These are phyloP conservation scores for Eristalinus sepulchralis DNA, from an alignment of 2,888 invertebrate genomes.

Conservation along the genomic window DNA sequence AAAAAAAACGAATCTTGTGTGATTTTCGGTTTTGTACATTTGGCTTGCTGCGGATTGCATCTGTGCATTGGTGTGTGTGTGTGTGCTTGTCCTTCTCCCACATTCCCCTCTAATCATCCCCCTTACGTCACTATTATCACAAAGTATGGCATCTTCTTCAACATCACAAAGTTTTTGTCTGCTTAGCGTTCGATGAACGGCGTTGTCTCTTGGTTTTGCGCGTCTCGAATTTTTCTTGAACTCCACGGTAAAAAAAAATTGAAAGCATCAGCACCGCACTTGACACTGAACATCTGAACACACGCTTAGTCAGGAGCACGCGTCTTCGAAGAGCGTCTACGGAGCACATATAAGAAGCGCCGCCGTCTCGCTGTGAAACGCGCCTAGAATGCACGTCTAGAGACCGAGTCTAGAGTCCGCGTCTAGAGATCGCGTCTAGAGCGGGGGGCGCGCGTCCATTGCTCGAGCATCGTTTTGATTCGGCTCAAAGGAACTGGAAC, in stretches of 20 bases:
- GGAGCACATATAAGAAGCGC: too few species aligned
- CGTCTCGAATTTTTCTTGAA: constrained; percentile 50
- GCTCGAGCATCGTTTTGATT: neutral
- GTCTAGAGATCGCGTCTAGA: neutral
- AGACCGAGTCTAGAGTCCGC: neutral
- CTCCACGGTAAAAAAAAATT: constrained; percentile 59
- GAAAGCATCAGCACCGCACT: constrained; percentile 42
- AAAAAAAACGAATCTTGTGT: neutral
- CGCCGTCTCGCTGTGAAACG: too few species aligned
- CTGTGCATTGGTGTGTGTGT: neutral
- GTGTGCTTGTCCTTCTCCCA: neutral
- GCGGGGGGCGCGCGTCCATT: neutral
- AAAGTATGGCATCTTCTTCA: constrained; percentile 20
- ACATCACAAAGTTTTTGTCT: constrained; percentile 47
- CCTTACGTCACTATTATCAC: neutral
- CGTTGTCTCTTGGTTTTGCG: neutral
- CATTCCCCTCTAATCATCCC: neutral
- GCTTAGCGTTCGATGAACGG: neutral
- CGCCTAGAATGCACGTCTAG: too few species aligned
- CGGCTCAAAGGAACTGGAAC: constrained; percentile 48
- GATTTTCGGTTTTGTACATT: neutral
- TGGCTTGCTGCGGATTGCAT: neutral
- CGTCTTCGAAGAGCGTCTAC: neutral
- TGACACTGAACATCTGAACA: neutral
- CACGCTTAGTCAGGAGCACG: neutral